Conservation (phyloP, 2,797 vertebrate species). For the Chaetodon trifasciatus region DNA sequence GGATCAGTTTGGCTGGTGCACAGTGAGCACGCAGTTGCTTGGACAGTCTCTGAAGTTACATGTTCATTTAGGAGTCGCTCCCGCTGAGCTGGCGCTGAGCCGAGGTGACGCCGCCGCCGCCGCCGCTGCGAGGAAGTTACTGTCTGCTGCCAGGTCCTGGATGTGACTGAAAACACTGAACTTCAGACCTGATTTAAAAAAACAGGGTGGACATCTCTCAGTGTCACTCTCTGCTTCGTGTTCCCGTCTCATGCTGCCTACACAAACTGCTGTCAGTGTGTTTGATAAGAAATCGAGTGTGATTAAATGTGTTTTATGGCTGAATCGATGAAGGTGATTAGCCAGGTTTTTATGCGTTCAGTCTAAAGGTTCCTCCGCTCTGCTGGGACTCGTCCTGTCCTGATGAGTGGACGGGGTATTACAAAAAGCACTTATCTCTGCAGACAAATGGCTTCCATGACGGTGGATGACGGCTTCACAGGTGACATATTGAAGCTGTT, state of each 20-base stretch:
- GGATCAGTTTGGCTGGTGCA: neutral
- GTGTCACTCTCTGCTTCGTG: neutral
- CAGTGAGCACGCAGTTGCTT: neutral
- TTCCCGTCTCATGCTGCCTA: neutral
- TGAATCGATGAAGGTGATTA: conserved; percentile 3
- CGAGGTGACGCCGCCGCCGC: conserved; percentile 1
- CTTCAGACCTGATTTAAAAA: neutral
- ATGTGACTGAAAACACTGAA: neutral
- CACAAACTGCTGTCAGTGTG: neutral
- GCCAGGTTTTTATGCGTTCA: too few species aligned
- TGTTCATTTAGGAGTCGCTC: conserved; percentile 30
- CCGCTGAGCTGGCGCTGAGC: conserved; percentile 36
- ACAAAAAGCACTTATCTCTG: conserved; percentile 28
- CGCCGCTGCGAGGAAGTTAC: conserved; percentile 1
- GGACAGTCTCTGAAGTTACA: conserved; percentile 20
- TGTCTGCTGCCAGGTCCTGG: conserved; percentile 4
- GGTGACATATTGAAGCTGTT: neutral
- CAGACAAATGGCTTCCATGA: conserved; percentile 14
- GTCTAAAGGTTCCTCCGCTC: neutral
- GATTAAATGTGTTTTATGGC: neutral
- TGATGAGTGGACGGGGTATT: conserved; percentile 2
- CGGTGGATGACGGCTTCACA: conserved; percentile 1
- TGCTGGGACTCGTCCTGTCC: neutral
- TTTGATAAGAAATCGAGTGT: neutral
- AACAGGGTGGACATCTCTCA: too few species aligned